A percentile compares a stretch with the other conserved stretches of the same genome.
Evolutionary conservation across 2,113 vertebrate species (phyloP).

Genomic region (Clarias gariepinus): DNA sequence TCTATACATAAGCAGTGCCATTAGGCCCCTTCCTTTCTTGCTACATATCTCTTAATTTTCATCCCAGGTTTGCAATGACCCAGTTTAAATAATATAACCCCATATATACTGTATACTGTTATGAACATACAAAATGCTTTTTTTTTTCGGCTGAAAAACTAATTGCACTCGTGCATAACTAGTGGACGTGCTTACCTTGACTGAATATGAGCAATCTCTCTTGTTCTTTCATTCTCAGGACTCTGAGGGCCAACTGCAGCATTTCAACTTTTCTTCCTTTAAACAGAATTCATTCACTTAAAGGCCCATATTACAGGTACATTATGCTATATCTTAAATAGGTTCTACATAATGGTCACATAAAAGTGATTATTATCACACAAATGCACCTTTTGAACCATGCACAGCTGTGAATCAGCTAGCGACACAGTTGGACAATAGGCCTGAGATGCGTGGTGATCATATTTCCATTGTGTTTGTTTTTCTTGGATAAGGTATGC

Average conservation of each 20-base stretch:
- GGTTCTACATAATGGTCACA: constrained; percentile 44
- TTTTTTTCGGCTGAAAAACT: background rate
- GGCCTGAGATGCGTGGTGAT: constrained; percentile 69
- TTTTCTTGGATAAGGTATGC: constrained; percentile 74
- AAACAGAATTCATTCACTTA: constrained; percentile 56
- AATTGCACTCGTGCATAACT: background rate
- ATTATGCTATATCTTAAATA: constrained; percentile 24
- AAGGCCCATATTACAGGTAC: constrained; percentile 37
- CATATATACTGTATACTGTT: background rate
- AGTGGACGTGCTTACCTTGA: constrained; percentile 7
- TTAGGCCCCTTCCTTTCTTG: no score
- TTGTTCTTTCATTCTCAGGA: no score
- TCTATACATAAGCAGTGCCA: no score
- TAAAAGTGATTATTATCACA: constrained; percentile 17
- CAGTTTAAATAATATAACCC: no score
- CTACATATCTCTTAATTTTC: no score
- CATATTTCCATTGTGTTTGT: constrained; percentile 77
- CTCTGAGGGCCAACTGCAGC: background rate
- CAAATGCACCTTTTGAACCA: constrained; percentile 57
- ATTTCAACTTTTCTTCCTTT: constrained; percentile 1
- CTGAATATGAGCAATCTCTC: background rate
- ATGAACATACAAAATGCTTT: background rate
- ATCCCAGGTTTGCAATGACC: no score
- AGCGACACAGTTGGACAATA: constrained; percentile 65
- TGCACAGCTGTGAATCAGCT: constrained; percentile 47